Evolutionary conservation across 2,113 vertebrate genomes (phyloP).

Genomic region (Dermatemys mawii): DNA sequence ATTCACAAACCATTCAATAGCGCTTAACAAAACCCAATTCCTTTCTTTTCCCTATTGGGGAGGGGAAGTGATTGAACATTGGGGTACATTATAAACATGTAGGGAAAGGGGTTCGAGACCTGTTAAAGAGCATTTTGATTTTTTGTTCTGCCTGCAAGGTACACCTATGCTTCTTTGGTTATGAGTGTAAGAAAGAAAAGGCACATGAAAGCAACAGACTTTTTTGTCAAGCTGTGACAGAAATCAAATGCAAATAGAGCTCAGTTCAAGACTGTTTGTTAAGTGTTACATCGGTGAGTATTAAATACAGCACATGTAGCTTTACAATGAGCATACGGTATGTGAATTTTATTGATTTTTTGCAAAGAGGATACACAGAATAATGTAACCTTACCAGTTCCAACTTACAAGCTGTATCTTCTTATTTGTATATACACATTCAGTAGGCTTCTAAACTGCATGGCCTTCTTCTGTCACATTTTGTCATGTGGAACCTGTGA

Average conservation of each 20-base stretch:
- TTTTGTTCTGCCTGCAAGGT: slow-evolving; percentile 64
- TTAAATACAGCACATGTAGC: slow-evolving; percentile 72
- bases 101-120: slow-evolving; percentile 38
- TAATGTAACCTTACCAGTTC: slow-evolving; percentile 57
- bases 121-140: slow-evolving; percentile 44
- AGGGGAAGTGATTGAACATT: slow-evolving; percentile 35
- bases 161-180: slow-evolving; percentile 61
- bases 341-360: slow-evolving; percentile 77
- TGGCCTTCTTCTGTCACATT: slow-evolving; percentile 47
- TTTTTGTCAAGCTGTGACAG: slow-evolving; percentile 74
- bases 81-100: slow-evolving; percentile 28
- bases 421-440: slow-evolving; percentile 52
- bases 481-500: slow-evolving; percentile 60
- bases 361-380: slow-evolving; percentile 70
- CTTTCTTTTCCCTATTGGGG: slow-evolving; percentile 2
- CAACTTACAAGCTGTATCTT: slow-evolving; percentile 56
- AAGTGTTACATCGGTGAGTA: slow-evolving; percentile 73
- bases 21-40: background rate
- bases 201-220: slow-evolving; percentile 72
- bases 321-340: slow-evolving; percentile 72
- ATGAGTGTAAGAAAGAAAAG: slow-evolving; percentile 68
- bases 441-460: slow-evolving; percentile 55
- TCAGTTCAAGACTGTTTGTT: slow-evolving; percentile 79
- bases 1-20: slow-evolving; percentile 26
- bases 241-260: slow-evolving; percentile 79